Percentiles rank a stretch among this genome's conserved stretches.
Evolutionary conservation across 2,113 vertebrate genomes (phyloP).

Genomic region (Abramis brama): DNA sequence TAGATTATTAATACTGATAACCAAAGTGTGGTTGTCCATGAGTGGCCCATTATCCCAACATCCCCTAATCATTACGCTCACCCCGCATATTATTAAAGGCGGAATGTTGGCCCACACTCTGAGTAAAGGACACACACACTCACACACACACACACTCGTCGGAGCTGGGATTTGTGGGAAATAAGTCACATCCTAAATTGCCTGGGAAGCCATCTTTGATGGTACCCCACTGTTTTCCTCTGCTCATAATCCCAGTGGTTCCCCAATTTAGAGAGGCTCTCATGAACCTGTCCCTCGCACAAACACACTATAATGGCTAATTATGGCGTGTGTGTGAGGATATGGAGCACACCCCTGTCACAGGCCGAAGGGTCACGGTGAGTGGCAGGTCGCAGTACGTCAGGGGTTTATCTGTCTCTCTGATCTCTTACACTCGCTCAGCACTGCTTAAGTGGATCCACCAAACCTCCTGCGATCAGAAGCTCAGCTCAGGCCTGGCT

Average conservation of each 20-base stretch:
- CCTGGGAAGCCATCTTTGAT: slow-evolving; percentile 76
- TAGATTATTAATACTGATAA: slow-evolving; percentile 9
- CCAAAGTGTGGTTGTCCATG: not conserved
- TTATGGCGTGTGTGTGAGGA: slow-evolving; percentile 75
- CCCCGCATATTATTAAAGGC: slow-evolving; percentile 80
- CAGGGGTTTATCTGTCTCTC: slow-evolving; percentile 30
- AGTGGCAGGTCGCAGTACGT: slow-evolving; percentile 44
- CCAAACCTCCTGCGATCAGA: slow-evolving; percentile 24
- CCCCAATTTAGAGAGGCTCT: slow-evolving; percentile 73
- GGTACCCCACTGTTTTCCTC: slow-evolving; percentile 78
- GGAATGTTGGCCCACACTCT: slow-evolving; percentile 78
- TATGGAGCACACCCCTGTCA: slow-evolving; percentile 73
- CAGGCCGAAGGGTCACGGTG: slow-evolving; percentile 66
- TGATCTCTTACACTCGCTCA: slow-evolving; percentile 39
- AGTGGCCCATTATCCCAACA: slow-evolving; percentile 78
- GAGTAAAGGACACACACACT: slow-evolving; percentile 23
- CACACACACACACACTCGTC: slow-evolving; percentile 41
- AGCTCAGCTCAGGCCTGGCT: slow-evolving; percentile 8
- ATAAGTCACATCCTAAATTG: slow-evolving; percentile 83
- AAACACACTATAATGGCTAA: slow-evolving; percentile 80
- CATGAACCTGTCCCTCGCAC: slow-evolving; percentile 77
- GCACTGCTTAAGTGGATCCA: slow-evolving; percentile 30
- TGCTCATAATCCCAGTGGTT: slow-evolving; percentile 75
- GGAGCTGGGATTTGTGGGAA: slow-evolving; percentile 70
- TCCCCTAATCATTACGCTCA: slow-evolving; percentile 79